A percentile compares a stretch with the other conserved stretches of the same genome.
Conservation (phyloP, 1,140 invertebrate species). For the Trachymyrmex septentrionalis region DNA sequence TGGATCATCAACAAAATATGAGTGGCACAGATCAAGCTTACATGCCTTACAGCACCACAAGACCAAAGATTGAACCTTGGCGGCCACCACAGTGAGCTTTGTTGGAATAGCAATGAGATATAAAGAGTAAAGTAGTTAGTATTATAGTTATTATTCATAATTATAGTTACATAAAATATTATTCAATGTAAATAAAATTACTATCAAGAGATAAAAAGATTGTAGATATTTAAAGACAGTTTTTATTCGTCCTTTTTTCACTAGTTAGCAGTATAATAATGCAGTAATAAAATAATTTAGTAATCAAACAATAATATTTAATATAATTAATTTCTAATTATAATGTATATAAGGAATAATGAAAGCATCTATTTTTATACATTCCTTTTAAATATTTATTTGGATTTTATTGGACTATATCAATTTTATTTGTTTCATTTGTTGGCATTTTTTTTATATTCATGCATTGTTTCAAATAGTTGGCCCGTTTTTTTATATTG, state of each 20-base stretch:
- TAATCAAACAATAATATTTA: slow-evolving; percentile 6
- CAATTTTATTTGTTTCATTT: background rate
- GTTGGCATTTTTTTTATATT: slow-evolving; percentile 5
- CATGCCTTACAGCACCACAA: slow-evolving; percentile 95
- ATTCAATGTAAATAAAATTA: slow-evolving; percentile 40
- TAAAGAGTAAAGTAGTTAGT: slow-evolving; percentile 13
- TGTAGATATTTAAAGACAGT: background rate
- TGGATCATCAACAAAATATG: slow-evolving; percentile 93
- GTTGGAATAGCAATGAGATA: background rate
- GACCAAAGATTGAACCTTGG: slow-evolving; percentile 95
- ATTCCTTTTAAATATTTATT: slow-evolving; percentile 44
- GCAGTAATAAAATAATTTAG: slow-evolving; percentile 4
- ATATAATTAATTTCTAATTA: slow-evolving; percentile 31
- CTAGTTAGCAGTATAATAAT: background rate
- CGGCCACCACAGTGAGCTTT: slow-evolving; percentile 86
- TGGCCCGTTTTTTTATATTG: background rate
- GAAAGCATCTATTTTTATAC: background rate
- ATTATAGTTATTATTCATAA: slow-evolving; percentile 24
- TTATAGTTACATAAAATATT: slow-evolving; percentile 36
- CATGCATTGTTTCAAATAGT: slow-evolving; percentile 33
- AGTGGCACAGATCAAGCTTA: slow-evolving; percentile 94
- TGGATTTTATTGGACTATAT: slow-evolving; percentile 22
- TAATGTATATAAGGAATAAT: background rate
- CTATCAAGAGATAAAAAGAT: background rate
- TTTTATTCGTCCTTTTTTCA: background rate